Base-by-base conservation (phyloP, 1,140 invertebrate genomes). In the Drosophila fuyamai region DNA sequence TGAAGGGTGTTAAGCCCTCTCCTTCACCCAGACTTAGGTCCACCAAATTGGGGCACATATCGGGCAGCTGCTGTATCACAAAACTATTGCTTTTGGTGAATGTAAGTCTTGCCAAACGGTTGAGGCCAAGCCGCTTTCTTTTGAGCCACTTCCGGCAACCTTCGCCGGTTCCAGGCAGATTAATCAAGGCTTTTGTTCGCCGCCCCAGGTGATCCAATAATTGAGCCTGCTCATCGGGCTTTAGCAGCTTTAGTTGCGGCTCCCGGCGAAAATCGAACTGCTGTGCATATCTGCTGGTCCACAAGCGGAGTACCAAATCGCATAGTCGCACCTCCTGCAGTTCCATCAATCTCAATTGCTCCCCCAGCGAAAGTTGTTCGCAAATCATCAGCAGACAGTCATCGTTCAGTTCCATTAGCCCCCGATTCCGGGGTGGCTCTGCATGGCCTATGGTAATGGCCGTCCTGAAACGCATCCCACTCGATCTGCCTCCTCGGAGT, bases 371-470 rank as follows among this genome's bases (percentile, higher is more conserved):
- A 1, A 89, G 66, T 44, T 72, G 43, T 6, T 48, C 61, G 48
- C 79, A 89, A 63, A 88, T 89, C 50, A 83, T 18, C 47, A 88
- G 36, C 61, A 88, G 68, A 41, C 84, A 89, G 68, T 88, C 79
- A 41, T 88, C 80, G 54, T 88, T 80, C 18, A 88, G 65, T 5
- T 43, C 54, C 29, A 73, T 78, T 41, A 89, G 57, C 23, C 56
- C 32, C 7, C 38, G 23, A 40, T 32, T 35, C 16, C n/a, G 12
- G 16, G 53, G 5, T 29, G 51, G n/a, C 53, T 54, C 38, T 12
- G 8, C 9, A 16, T 29, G n/a, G 32, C 56, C 61, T 14, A 68
- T 66, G 65, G 65, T 66, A 14, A 66, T 32, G 18, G 18, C 8
- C n/a, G 65, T 68, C 61, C 61, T 68, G 47, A 54, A 68, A 13